Evolutionary conservation across 2,888 invertebrate genomes (phyloP).

Genomic region (Parnassius glacialis): DNA sequence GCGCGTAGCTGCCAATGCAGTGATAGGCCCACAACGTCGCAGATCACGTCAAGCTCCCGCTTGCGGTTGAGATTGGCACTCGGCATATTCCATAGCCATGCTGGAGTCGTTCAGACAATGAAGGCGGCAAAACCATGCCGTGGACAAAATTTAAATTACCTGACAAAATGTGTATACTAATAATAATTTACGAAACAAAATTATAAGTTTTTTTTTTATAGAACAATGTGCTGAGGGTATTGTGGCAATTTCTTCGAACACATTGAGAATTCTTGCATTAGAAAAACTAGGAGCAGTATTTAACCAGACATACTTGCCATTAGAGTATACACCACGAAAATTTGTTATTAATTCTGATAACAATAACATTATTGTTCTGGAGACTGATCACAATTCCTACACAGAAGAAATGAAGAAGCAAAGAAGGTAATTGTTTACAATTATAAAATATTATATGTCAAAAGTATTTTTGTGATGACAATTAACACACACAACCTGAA

Average conservation of each 20-base stretch:
- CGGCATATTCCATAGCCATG: constrained; percentile 88
- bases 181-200: not conserved
- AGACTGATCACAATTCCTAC: constrained; percentile 99
- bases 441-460: not conserved
- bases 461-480: constrained; percentile 57
- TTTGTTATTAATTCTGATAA: constrained; percentile 96
- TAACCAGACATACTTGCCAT: constrained; percentile 95
- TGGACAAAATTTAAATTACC: constrained; percentile 61
- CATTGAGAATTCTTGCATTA: constrained; percentile 96
- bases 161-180: not conserved
- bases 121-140: constrained; percentile 85
- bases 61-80: constrained; percentile 75
- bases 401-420: constrained; percentile 98
- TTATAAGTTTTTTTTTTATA: constrained; percentile 35
- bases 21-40: constrained; percentile 82
- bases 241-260: constrained; percentile 99
- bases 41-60: constrained; percentile 80
- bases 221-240: constrained; percentile 99
- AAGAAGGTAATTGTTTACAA: constrained; percentile 72
- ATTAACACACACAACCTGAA: constrained; percentile 59
- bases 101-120: constrained; percentile 85
- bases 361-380: constrained; percentile 93
- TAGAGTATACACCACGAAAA: constrained; percentile 97
- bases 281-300: constrained; percentile 99
- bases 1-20: constrained; percentile 78